Percentiles rank a stretch among this genome's conserved stretches.
Evolutionary conservation across 2,888 invertebrate genomes (phyloP).

Genomic region (Metacarcinus magister): DNA sequence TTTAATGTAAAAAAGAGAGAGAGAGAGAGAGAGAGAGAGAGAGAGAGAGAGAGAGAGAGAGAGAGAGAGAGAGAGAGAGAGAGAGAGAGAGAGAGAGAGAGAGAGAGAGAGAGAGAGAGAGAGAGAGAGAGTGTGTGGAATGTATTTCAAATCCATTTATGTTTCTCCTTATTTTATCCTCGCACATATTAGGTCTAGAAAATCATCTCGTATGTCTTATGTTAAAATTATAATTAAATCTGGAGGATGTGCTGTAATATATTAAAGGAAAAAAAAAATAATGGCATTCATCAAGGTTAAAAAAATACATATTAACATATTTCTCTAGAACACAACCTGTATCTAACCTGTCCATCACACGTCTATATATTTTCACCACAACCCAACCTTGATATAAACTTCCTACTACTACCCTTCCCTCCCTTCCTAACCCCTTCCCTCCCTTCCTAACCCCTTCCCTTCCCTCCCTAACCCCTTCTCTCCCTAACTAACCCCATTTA

Average conservation of each 20-base stretch:
- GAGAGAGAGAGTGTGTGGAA: too few relatives aligned
- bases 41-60: too few relatives aligned
- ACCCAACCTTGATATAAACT: constrained; percentile 19
- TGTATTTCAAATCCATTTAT: neutral
- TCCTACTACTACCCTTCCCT: neutral
- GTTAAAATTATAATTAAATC: neutral
- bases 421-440: neutral
- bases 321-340: neutral
- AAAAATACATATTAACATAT: neutral
- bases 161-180: neutral
- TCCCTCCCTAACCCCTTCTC: neutral
- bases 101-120: too few relatives aligned
- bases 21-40: too few relatives aligned
- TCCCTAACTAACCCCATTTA: neutral
- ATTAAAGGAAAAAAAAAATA: neutral
- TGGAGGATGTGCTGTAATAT: neutral
- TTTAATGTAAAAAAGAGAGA: too few relatives aligned
- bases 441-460: neutral
- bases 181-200: too few relatives aligned
- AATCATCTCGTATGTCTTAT: neutral
- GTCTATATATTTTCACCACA: neutral
- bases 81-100: too few relatives aligned
- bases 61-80: too few relatives aligned
- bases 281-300: neutral
- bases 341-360: neutral